Evolutionary conservation across 2,888 invertebrate genomes (phyloP), one percentile per base, ranked within the genome.

Genomic region (Sympetrum striolatum): DNA sequence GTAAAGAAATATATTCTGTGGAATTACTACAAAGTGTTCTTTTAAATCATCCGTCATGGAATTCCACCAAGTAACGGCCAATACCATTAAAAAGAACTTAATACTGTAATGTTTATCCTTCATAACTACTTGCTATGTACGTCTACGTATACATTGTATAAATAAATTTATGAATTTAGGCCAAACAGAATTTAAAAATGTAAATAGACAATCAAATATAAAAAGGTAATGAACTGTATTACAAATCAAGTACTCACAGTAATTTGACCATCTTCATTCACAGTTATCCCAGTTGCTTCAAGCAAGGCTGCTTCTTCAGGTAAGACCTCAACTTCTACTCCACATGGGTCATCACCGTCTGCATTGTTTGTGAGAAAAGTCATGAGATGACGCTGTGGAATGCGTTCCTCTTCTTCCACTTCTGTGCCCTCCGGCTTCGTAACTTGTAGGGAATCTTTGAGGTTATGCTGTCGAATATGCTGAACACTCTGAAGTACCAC

Each of bases 321-420:
- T n/a, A 94, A 92, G 6, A 94, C 94, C 91, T 93, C 93, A 25
- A 93, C 92, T 91, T 93, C 92, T 22, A 92, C 92, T 90, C 92
- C 92, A 90, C 92, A 92, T 18, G 91, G 91, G 31, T 92, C 91
- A 22, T 91, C 92, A 58, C 91, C 92, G 53, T 92, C 92, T 15
- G 44, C 81, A 81, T 90, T 81, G 15, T 90, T 90, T 48, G 91
- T 91, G 31, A 93, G 91, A 48, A 93, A 92, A 25, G 92, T 92
- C 81, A 92, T 92, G 90, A 93, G 91, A 64, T 92, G 92, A 93
- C 90, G 90, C 37, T 79, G 80, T 35, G 79, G 90, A 37, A 48
- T 48, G 8, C 35, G 60, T 14, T 86, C 86, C 15, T 60, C 86
- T 31, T 86, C 86, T 37, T 86, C 86, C 64, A 86, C 86, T 60